Evolutionary conservation across 1,140 invertebrate species (phyloP), one percentile per base, ranked within the genome.

Genomic region (Neodiprion lecontei): DNA sequence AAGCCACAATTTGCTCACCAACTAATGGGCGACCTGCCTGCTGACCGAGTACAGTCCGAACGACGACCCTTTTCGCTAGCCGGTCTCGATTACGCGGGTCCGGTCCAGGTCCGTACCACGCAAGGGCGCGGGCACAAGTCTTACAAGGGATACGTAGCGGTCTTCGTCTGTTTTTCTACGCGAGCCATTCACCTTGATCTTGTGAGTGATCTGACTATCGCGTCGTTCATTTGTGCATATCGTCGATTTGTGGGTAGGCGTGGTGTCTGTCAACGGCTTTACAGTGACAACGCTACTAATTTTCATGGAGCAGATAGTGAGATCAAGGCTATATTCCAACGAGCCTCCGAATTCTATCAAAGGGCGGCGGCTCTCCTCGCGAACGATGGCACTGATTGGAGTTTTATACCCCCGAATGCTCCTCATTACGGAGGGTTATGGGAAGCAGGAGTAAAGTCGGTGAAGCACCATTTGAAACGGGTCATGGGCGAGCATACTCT

Each of bases 281-380:
- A n/a, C 77, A 83, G 73, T 21, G 17, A 74, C 75, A 21, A 21
- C 17, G 17, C 17, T 1, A 21, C 17, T 21, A 21, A 21, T 21
- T 21, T 21, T 21, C 17, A 77, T 11, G 81, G 82, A 66, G 78
- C 79, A 28, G 50, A 78, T 28, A 73, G 67, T 21, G 80, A 82
- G 49, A 17, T 81, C 11, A 65, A 75, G 47, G 74, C n/a, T 8
- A 7, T 70, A 1, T 48, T 48, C 48, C 72, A 69, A 21, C 17
- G 17, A 21, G 17, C 17, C 17, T 21, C 17, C 17, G 17, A 21
- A 21, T 21, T 21, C 17, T 21, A 21, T 21, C 17, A 21, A 21
- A 21, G 17, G 17, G 17, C 17, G 17, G 17, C 17, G 17, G 17
- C 17, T 21, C 17, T 21, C 17, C 17, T 21, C 0, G 17, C 17